phyloP scores from a whole-genome alignment of 2,888 invertebrate genomes.

The Gnatocerus cornutus region DNA sequence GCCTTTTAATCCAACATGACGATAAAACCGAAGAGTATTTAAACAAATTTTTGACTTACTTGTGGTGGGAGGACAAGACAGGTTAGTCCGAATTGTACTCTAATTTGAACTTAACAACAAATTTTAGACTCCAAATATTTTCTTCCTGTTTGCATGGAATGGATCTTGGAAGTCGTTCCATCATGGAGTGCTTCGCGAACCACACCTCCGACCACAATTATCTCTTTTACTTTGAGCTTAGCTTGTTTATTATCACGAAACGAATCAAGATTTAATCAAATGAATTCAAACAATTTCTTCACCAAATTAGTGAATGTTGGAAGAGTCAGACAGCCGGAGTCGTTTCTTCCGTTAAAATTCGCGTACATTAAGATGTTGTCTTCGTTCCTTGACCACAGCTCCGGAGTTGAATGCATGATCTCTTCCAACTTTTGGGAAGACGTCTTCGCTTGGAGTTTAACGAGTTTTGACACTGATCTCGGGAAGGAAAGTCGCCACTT shows the following conservation, averaged over 20 bases:
- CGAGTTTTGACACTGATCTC: not conserved
- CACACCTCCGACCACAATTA: constrained; percentile 50
- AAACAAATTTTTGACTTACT: not conserved
- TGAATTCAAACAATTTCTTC: constrained; percentile 70
- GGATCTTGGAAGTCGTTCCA: constrained; percentile 70
- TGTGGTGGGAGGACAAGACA: not conserved
- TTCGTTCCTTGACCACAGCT: constrained; percentile 75
- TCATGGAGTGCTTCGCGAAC: constrained; percentile 61
- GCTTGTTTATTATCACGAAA: constrained; percentile 75
- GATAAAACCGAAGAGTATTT: no score
- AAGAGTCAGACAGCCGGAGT: not conserved
- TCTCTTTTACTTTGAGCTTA: constrained; percentile 78
- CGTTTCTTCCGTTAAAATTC: not conserved
- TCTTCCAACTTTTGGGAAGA: constrained; percentile 78
- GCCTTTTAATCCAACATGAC: no score
- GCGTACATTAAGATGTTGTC: constrained; percentile 72
- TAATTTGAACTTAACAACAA: no score
- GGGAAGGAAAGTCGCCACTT: not conserved
- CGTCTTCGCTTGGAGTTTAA: constrained; percentile 65
- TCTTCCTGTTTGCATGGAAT: constrained; percentile 67
- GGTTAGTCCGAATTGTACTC: not conserved
- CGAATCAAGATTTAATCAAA: constrained; percentile 76
- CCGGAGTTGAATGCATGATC: constrained; percentile 79
- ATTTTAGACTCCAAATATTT: no score
- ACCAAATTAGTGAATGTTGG: constrained; percentile 13